These are phyloP conservation scores for Melieria crassipennis DNA, from an alignment of 2,888 invertebrate genomes.

Conservation along the genomic window DNA sequence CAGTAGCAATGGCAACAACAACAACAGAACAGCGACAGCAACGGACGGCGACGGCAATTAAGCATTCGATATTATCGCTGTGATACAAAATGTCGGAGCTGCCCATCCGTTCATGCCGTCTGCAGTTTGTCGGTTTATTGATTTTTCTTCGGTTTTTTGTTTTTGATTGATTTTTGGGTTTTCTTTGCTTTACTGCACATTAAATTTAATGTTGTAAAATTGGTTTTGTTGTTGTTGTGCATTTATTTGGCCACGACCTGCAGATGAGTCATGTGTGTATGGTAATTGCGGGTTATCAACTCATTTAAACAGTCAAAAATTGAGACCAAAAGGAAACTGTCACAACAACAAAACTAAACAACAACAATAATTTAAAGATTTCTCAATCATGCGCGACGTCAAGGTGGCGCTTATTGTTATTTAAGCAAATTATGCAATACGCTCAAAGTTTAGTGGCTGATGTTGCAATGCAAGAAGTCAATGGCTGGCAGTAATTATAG, in stretches of 20 bases:
- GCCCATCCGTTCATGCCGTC: conserved; percentile 29
- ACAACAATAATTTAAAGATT: not conserved
- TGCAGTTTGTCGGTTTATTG: conserved; percentile 27
- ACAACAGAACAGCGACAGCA: conserved; percentile 38
- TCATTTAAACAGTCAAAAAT: not conserved
- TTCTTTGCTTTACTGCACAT: conserved; percentile 20
- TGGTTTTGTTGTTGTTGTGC: conserved; percentile 2
- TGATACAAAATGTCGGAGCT: conserved; percentile 14
- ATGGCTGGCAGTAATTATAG: too few species aligned
- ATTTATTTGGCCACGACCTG: not conserved
- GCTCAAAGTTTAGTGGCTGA: too few species aligned
- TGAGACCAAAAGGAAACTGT: conserved; percentile 1
- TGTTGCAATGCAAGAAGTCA: too few species aligned
- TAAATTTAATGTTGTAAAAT: conserved; percentile 15
- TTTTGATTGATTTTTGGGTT: conserved; percentile 9
- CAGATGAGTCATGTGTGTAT: conserved; percentile 9
- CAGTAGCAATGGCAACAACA: conserved; percentile 41
- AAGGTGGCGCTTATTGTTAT: conserved; percentile 20
- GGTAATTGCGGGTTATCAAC: conserved; percentile 19
- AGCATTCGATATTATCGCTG: conserved; percentile 17
- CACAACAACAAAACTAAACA: not conserved
- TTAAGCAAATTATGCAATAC: too few species aligned
- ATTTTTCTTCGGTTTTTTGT: conserved; percentile 9
- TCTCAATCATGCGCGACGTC: conserved; percentile 23
- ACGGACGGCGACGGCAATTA: conserved; percentile 28